Conservation (phyloP, 2,888 invertebrate genomes). For the Belgica antarctica region DNA sequence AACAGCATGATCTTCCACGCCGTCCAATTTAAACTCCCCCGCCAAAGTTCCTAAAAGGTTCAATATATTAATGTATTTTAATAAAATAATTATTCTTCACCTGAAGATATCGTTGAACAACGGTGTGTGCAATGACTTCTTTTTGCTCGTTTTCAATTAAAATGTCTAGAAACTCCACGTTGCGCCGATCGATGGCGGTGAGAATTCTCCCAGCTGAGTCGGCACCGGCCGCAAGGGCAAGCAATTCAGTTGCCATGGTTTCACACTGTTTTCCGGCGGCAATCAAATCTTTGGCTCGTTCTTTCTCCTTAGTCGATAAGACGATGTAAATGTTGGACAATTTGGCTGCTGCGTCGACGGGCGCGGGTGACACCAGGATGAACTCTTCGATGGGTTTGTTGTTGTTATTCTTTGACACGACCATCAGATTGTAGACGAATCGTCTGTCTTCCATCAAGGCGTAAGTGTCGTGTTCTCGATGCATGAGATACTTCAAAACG, state of each 20-base stretch:
- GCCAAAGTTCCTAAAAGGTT: slow-evolving; percentile 85
- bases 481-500: slow-evolving; percentile 91
- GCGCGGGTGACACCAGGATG: slow-evolving; percentile 97
- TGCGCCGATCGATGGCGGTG: slow-evolving; percentile 90
- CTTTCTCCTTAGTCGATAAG: slow-evolving; percentile 94
- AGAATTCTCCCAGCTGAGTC: slow-evolving; percentile 93
- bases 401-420: slow-evolving; percentile 91
- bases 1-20: slow-evolving; percentile 92
- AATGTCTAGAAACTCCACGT: slow-evolving; percentile 92
- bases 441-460: slow-evolving; percentile 95
- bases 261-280: slow-evolving; percentile 96
- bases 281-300: slow-evolving; percentile 93
- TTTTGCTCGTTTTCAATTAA: slow-evolving; percentile 98
- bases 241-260: slow-evolving; percentile 93
- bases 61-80: slow-evolving; percentile 32
- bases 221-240: slow-evolving; percentile 89
- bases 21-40: slow-evolving; percentile 94
- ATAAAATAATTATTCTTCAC: slow-evolving; percentile 55
- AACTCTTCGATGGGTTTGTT: slow-evolving; percentile 98
- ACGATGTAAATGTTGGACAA: slow-evolving; percentile 86
- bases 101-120: slow-evolving; percentile 94
- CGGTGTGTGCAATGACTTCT: slow-evolving; percentile 94
- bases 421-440: slow-evolving; percentile 98
- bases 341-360: slow-evolving; percentile 97
- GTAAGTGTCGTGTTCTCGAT: slow-evolving; percentile 97